Evolutionary conservation across 2,113 vertebrate genomes (phyloP).

Genomic region (Embiotoca jacksoni): DNA sequence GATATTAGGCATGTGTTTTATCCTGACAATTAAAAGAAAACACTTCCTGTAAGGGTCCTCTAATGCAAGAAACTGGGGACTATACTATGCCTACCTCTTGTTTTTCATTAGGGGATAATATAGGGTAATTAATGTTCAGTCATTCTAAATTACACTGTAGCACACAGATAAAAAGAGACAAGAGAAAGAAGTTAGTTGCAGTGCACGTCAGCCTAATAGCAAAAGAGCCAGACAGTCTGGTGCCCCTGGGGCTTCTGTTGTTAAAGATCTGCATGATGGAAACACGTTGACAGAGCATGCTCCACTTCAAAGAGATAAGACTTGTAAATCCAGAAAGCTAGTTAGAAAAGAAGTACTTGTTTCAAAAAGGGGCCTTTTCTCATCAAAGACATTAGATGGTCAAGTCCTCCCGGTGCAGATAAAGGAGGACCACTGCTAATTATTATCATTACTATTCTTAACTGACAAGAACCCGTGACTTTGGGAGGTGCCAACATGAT

Average conservation of each 20-base stretch:
- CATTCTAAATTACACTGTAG: background rate
- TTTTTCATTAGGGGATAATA: background rate
- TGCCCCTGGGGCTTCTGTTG: constrained; percentile 29
- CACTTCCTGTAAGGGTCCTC: background rate
- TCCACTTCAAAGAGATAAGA: constrained; percentile 19
- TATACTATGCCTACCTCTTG: background rate
- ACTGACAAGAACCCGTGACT: background rate
- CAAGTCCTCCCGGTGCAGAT: background rate
- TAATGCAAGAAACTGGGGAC: too few species aligned
- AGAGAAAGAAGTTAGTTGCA: constrained; percentile 2
- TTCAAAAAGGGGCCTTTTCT: background rate
- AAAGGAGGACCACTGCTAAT: constrained; percentile 28
- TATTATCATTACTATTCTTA: constrained; percentile 39
- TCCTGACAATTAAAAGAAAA: too few species aligned
- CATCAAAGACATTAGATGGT: background rate
- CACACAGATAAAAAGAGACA: background rate
- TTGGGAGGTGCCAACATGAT: background rate
- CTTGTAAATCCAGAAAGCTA: background rate
- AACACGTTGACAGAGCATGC: background rate
- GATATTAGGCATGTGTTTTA: too few species aligned
- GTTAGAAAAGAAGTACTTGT: background rate
- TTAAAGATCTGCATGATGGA: constrained; percentile 19
- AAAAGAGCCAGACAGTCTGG: constrained; percentile 57
- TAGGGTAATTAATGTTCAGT: background rate
- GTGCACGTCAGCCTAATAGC: background rate